A percentile compares a stretch with the other conserved stretches of the same genome.
Evolutionary conservation across 2,888 invertebrate species (phyloP).

Genomic region (Ectobius pallidus): DNA sequence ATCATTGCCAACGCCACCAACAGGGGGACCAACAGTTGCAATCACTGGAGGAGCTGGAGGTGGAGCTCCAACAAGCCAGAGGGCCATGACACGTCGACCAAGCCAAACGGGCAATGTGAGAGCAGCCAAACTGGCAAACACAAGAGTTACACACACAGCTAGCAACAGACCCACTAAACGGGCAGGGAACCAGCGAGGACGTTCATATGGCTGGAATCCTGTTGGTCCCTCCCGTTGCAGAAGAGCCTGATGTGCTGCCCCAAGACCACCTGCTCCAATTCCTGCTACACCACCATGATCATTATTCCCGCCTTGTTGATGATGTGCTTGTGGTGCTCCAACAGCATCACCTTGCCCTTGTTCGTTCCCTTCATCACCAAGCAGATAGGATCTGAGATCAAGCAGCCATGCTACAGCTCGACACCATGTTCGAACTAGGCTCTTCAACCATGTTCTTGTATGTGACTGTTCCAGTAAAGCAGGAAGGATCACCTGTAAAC

Average conservation of each 20-base stretch:
- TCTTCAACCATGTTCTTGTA: constrained; percentile 92
- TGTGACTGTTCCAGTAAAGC: constrained; percentile 96
- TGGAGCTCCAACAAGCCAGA: constrained; percentile 74
- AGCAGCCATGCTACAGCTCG: constrained; percentile 80
- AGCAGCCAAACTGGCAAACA: constrained; percentile 81
- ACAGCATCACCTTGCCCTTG: constrained; percentile 14
- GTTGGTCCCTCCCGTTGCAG: constrained; percentile 81
- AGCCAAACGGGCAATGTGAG: constrained; percentile 90
- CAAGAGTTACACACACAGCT: constrained; percentile 83
- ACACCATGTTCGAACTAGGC: constrained; percentile 88
- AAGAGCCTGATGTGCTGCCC: constrained; percentile 88
- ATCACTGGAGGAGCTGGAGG: constrained; percentile 52
- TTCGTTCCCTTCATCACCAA: constrained; percentile 67
- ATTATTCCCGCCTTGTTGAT: constrained; percentile 50
- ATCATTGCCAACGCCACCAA: constrained; percentile 6
- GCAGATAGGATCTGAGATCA: constrained; percentile 86
- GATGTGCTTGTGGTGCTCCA: constrained; percentile 42
- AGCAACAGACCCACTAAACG: constrained; percentile 70
- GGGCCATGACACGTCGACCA: constrained; percentile 84
- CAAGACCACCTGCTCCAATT: constrained; percentile 59
- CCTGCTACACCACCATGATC: constrained; percentile 56
- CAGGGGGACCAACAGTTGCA: constrained; percentile 26
- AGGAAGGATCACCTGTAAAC: constrained; percentile 81
- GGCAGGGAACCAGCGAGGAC: constrained; percentile 80
- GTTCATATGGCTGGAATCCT: constrained; percentile 89